Conservation (phyloP, 2,888 invertebrate species). For the Stegana nigrithorax region DNA sequence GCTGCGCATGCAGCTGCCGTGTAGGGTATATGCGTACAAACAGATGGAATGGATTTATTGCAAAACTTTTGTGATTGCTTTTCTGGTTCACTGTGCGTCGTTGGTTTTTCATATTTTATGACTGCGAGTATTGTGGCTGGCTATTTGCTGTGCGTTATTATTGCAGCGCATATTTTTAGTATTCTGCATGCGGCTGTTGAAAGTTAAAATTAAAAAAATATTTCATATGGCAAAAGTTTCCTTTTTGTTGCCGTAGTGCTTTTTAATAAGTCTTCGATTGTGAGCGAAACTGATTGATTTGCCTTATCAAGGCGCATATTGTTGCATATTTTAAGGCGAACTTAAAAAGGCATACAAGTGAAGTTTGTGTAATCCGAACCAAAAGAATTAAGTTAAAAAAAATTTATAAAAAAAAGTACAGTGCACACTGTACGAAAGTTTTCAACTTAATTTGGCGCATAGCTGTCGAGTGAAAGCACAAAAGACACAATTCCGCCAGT, state of each 20-base stretch:
- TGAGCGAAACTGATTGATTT: too few species aligned
- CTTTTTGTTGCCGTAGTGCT: background rate
- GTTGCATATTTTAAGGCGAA: too few species aligned
- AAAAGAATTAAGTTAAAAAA: too few species aligned
- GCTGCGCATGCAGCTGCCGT: too few species aligned
- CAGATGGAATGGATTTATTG: conserved; percentile 55
- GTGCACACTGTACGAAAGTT: conserved; percentile 54
- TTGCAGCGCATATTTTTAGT: too few species aligned
- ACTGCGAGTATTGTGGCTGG: too few species aligned
- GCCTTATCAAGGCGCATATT: too few species aligned
- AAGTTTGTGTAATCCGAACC: too few species aligned
- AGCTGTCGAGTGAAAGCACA: conserved; percentile 24
- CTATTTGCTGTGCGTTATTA: too few species aligned
- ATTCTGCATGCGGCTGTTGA: conserved; percentile 9
- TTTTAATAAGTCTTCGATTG: conserved; percentile 15
- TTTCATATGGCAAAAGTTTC: too few species aligned
- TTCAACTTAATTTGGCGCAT: conserved; percentile 60
- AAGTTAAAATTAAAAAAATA: conserved; percentile 8
- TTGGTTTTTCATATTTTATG: background rate
- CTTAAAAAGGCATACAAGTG: too few species aligned
- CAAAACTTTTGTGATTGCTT: conserved; percentile 55
- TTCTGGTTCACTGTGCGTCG: conserved; percentile 25
- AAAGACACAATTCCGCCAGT: background rate
- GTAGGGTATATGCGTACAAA: too few species aligned
- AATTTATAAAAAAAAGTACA: background rate